Conservation (phyloP, 2,888 invertebrate genomes). For the Melieria picta region DNA sequence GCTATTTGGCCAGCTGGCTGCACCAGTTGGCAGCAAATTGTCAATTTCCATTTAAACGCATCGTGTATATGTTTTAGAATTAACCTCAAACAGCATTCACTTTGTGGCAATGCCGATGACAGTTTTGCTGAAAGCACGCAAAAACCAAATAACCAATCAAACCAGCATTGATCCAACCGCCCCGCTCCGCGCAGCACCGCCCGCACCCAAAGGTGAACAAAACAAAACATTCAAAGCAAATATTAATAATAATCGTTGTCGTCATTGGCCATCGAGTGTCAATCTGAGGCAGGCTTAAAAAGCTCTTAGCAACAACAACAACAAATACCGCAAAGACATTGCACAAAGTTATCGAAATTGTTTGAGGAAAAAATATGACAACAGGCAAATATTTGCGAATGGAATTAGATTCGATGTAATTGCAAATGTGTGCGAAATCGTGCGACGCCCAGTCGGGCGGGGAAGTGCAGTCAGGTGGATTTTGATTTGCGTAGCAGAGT, state of each 20-base stretch:
- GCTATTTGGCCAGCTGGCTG: too few species aligned
- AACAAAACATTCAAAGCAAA: conserved; percentile 30
- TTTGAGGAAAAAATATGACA: conserved; percentile 37
- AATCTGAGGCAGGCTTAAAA: conserved; percentile 18
- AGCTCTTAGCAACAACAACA: conserved; percentile 33
- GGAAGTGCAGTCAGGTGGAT: neutral
- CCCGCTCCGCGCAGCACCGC: neutral
- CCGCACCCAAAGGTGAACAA: conserved; percentile 16
- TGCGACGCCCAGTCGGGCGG: neutral
- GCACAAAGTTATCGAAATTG: conserved; percentile 21
- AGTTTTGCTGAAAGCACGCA: conserved; percentile 36
- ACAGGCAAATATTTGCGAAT: conserved; percentile 39
- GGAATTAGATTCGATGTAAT: conserved; percentile 41
- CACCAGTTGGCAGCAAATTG: too few species aligned
- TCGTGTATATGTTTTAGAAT: conserved; percentile 20
- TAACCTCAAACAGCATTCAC: conserved; percentile 40
- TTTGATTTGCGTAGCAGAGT: too few species aligned
- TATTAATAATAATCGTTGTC: conserved; percentile 37
- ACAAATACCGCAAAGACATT: conserved; percentile 9
- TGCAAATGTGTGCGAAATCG: conserved; percentile 43
- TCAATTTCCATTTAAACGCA: neutral
- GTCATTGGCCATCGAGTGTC: conserved; percentile 20
- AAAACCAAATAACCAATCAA: conserved; percentile 22
- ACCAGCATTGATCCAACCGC: neutral
- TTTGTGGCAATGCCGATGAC: conserved; percentile 38